Percentiles rank a stretch among this genome's conserved stretches.
phyloP scores from a whole-genome alignment of 2,888 invertebrate genomes.

The Campaea margaritaria region DNA sequence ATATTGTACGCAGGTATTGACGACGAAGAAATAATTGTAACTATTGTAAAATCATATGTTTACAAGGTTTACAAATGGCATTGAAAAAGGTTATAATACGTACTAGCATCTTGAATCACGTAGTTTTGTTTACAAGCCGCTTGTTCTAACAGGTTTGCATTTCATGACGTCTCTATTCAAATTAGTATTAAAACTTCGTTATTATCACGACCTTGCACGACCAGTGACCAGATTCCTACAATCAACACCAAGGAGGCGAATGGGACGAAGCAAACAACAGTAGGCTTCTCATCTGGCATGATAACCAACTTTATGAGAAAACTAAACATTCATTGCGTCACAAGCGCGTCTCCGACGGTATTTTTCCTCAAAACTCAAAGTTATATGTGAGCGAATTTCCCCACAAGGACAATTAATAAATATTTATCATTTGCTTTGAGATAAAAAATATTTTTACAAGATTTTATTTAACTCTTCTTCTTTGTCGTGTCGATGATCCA shows the following conservation, averaged over 20 bases:
- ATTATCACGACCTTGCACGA: slow-evolving; percentile 5
- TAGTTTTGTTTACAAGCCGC: no score
- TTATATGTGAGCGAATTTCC: slow-evolving; percentile 26
- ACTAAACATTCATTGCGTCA: slow-evolving; percentile 50
- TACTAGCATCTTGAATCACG: no score
- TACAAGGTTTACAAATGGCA: no score
- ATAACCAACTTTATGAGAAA: slow-evolving; percentile 52
- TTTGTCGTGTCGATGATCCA: no score
- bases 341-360: slow-evolving; percentile 28
- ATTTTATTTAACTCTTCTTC: no score
- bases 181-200: neutral
- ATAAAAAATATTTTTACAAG: slow-evolving; percentile 33
- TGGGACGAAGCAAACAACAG: slow-evolving; percentile 14
- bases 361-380: slow-evolving; percentile 37
- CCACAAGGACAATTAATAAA: slow-evolving; percentile 33
- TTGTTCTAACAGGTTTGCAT: no score
- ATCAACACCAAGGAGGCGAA: slow-evolving; percentile 11
- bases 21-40: no score
- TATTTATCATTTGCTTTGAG: slow-evolving; percentile 33
- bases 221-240: slow-evolving; percentile 1
- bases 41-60: no score
- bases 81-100: no score
- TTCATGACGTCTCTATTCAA: neutral
- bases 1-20: no score
- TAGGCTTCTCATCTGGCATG: slow-evolving; percentile 28